Conservation (phyloP, 1,140 invertebrate species). For the Drosophila bocki region DNA sequence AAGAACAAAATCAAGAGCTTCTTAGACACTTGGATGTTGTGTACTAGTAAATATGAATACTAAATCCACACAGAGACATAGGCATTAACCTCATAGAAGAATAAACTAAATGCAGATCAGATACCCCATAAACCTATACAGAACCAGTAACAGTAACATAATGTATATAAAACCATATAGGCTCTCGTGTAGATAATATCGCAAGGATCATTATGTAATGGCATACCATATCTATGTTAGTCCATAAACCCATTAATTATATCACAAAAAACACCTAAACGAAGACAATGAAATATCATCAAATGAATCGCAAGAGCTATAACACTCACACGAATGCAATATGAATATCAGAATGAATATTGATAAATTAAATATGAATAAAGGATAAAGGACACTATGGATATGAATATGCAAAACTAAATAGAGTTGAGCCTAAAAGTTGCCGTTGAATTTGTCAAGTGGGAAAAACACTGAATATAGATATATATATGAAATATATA, state of each 20-base stretch:
- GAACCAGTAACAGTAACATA: too few species aligned
- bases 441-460: constrained; percentile 59
- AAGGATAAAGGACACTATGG: constrained; percentile 13
- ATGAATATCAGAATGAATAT: constrained; percentile 37
- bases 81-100: constrained; percentile 3
- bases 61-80: constrained; percentile 30
- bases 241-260: constrained; percentile 24
- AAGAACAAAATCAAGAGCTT: constrained; percentile 81
- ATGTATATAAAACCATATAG: not conserved
- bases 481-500: constrained; percentile 43
- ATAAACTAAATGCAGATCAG: too few species aligned
- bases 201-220: not conserved
- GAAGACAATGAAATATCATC: constrained; percentile 81
- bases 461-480: constrained; percentile 35
- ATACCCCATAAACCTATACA: too few species aligned
- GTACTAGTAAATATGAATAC: constrained; percentile 28
- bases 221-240: constrained; percentile 10
- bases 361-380: not conserved
- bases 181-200: constrained; percentile 30
- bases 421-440: constrained; percentile 59
- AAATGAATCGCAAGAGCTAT: constrained; percentile 76
- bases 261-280: constrained; percentile 38
- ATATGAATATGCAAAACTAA: constrained; percentile 30
- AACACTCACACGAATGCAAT: constrained; percentile 25
- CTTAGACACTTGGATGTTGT: constrained; percentile 70